Evolutionary conservation across 2,888 invertebrate genomes (phyloP), one percentile per base, ranked within the genome.

Genomic region (Himalopsyche kuldschensis): DNA sequence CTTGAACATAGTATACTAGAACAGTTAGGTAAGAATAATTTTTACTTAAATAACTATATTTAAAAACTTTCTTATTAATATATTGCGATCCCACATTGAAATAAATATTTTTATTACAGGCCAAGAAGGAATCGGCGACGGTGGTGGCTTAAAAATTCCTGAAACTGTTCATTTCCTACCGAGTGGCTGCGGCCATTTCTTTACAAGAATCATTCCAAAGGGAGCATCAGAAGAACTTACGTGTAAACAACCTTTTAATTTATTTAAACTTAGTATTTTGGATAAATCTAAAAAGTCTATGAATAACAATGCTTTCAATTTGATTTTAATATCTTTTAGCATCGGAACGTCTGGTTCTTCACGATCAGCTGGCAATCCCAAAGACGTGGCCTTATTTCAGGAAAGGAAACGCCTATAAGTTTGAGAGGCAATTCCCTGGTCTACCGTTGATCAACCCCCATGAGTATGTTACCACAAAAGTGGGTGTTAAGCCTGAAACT

Each of bases 81-180:
- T 75, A 27, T 69, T 20, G 10, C 20, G 4, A 69, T 46, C 46
- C 46, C 47, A 20, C n/a, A 20, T 11, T 41, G 5, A 5, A 75
- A 27, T 27, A 30, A 27, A 27, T 27, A 69, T n/a, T 76, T 77
- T 76, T n/a, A 35, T 82, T 81, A 75, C 82, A 91, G 91, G 91
- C 86, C 91, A 92, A 88, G 91, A 91, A 89, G 91, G 91, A 81
- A 91, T 91, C 82, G 92, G 92, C 1, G 91, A 92, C 86, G 90
- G 92, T 31, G 90, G 91, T 15, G 90, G 90, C 5, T 87, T 94
- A n/a, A 90, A 91, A 86, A 89, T 93, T 80, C 94, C 95, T 20
- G 92, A 94, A 89, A 93, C 94, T 75, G 94, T 94, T 88, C 97
- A 97, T 89, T 97, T 95, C 88, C 93, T 94, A 86, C 95, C 95